phyloP scores from a whole-genome alignment of 2,797 vertebrate genomes.

The Myotis pilosus region DNA sequence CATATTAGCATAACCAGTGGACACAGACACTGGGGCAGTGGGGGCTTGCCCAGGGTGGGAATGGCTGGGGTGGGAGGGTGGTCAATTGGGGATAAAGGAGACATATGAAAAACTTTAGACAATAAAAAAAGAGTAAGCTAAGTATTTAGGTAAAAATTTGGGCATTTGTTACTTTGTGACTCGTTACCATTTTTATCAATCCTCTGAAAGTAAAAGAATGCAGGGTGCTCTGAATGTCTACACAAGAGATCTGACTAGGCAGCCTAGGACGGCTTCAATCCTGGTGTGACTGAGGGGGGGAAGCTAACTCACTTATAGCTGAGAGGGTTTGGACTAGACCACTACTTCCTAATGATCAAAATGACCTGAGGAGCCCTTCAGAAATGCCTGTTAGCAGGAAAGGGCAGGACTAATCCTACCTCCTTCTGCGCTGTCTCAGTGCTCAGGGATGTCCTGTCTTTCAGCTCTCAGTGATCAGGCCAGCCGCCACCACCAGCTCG shows the following conservation, averaged over 20 bases:
- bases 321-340: not conserved
- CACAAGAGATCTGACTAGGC: not conserved
- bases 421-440: not conserved
- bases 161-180: not conserved
- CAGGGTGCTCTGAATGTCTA: not conserved
- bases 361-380: not conserved
- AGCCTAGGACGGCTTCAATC: not conserved
- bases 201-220: not conserved
- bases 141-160: not conserved
- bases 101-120: too few relatives aligned
- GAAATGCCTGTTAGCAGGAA: not conserved
- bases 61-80: too few relatives aligned
- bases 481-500: not conserved
- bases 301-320: not conserved
- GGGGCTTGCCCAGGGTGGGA: too few relatives aligned
- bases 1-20: too few relatives aligned
- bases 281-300: not conserved
- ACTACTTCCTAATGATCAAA: not conserved
- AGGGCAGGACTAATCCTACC: rapidly evolving
- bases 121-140: not conserved
- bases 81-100: too few relatives aligned
- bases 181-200: not conserved
- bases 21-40: too few relatives aligned
- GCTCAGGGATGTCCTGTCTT: not conserved
- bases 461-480: not conserved